Percentiles rank a stretch among this genome's conserved stretches.
These are phyloP conservation scores for Emberiza fucata DNA, from an alignment of 2,113 vertebrate species.

Conservation along the genomic window DNA sequence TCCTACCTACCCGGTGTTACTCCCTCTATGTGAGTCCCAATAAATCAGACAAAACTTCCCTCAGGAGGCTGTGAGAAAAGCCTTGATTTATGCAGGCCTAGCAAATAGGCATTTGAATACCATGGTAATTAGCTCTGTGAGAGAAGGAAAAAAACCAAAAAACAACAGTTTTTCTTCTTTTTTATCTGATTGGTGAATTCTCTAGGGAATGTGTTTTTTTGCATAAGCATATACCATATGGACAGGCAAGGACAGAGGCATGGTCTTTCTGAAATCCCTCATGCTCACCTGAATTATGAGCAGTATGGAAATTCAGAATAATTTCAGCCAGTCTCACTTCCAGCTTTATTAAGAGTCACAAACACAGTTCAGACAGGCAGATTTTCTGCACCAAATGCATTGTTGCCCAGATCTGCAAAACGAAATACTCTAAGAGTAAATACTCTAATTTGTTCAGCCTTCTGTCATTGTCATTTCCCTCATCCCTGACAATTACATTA, in stretches of 20 bases:
- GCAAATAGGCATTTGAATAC: not conserved
- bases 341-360: not conserved
- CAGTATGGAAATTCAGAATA: not conserved
- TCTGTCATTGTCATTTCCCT: not conserved
- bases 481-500: not conserved
- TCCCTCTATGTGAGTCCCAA: not conserved
- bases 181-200: not conserved
- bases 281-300: not conserved
- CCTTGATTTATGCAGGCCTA: not conserved
- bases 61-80: not conserved
- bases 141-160: not conserved
- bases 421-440: not conserved
- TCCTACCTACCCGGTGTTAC: accelerated
- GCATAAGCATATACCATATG: not conserved
- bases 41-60: not conserved
- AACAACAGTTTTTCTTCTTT: not conserved
- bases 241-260: not conserved
- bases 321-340: not conserved
- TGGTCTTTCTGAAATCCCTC: not conserved
- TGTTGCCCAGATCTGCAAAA: not conserved
- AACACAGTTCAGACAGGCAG: not conserved
- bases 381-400: not conserved
- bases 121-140: not conserved
- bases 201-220: not conserved
- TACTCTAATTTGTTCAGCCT: not conserved